Base-by-base conservation (phyloP, 2,888 invertebrate species). In the Amorpha juglandis region DNA sequence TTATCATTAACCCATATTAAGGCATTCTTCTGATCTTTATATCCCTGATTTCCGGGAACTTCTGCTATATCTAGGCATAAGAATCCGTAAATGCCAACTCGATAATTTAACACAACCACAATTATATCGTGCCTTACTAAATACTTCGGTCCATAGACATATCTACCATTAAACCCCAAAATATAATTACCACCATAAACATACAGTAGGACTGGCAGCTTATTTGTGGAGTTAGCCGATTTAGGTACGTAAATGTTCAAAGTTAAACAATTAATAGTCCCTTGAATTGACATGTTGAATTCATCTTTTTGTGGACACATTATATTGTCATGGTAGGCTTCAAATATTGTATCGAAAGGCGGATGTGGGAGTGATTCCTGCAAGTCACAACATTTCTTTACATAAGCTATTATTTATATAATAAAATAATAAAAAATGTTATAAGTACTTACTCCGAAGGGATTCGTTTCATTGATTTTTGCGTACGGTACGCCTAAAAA, bases 211-310 rank as follows among this genome's bases (percentile, higher is more conserved):
- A 66, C 64, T 47, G 68, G 68, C 9, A 68, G 53, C 2, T 27
- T 62, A 8, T 62, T 33, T 12, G 52, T 21, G 3, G n/a, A 63
- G 14, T 52, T 52, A 6, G n/a, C 47, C 4, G 53, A n/a, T 45
- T 68, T 52, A 6, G 68, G 68, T 0, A 68, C 66, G 6, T 63
- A 66, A n/a, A 68, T 50, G 19, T 68, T 68, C 3, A 68, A 6
- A 67, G 62, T 3, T 0, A 96, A 86, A 67, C 95, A 96, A 74
- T 94, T 94, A 67, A 93, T 86, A 38, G 84, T 52, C 81, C 93
- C 78, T 76, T 87, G 47, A 16, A 71, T 64, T 0, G 67, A 68
- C 1, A 66, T 72, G 78, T 87, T 63, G 80, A 77, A 70, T 47
- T 75, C 71, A 53, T 76, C 77, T 9, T 69, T 16, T 75, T 81